A percentile compares a stretch with the other conserved stretches of the same genome.
Evolutionary conservation across 2,888 invertebrate species (phyloP).

Genomic region (Drosophila colorata): DNA sequence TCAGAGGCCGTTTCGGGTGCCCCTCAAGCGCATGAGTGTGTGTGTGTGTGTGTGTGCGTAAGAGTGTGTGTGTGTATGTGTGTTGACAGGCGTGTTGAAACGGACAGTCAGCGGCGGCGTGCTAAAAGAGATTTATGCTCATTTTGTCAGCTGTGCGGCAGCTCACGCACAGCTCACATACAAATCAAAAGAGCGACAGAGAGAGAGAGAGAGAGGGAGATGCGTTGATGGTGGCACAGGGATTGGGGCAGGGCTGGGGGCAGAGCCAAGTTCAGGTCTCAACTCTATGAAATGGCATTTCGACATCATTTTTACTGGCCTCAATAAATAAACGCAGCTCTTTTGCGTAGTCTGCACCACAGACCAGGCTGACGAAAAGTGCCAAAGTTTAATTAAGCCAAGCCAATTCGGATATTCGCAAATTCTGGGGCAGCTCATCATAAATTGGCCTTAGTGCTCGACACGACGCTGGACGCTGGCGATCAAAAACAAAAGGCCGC

Average conservation of each 20-base stretch:
- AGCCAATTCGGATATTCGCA: slow-evolving; percentile 36
- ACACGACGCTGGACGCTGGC: slow-evolving; percentile 15
- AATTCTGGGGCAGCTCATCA: slow-evolving; percentile 55
- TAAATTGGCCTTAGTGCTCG: slow-evolving; percentile 70
- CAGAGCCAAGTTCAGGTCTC: slow-evolving; percentile 16
- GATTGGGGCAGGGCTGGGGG: not conserved
- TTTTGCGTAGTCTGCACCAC: slow-evolving; percentile 24
- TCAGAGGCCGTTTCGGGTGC: slow-evolving; percentile 60
- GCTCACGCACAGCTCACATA: slow-evolving; percentile 47
- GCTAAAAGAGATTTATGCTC: slow-evolving; percentile 79
- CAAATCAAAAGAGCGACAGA: not conserved
- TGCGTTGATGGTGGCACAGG: not conserved
- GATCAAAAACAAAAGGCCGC: slow-evolving; percentile 79
- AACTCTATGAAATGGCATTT: slow-evolving; percentile 65
- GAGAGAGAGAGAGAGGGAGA: not conserved
- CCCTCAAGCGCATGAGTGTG: slow-evolving; percentile 25
- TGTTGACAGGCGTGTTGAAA: slow-evolving; percentile 82
- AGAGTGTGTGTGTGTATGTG: slow-evolving; percentile 52
- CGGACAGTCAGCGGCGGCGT: slow-evolving; percentile 76
- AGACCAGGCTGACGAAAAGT: slow-evolving; percentile 64
- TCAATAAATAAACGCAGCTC: slow-evolving; percentile 60
- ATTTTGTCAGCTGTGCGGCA: slow-evolving; percentile 72
- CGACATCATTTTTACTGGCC: slow-evolving; percentile 66
- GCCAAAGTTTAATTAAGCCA: slow-evolving; percentile 76
- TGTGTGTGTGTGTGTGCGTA: slow-evolving; percentile 19